Base-by-base conservation (phyloP, 2,888 invertebrate genomes). In the Deroplatys truncata region DNA sequence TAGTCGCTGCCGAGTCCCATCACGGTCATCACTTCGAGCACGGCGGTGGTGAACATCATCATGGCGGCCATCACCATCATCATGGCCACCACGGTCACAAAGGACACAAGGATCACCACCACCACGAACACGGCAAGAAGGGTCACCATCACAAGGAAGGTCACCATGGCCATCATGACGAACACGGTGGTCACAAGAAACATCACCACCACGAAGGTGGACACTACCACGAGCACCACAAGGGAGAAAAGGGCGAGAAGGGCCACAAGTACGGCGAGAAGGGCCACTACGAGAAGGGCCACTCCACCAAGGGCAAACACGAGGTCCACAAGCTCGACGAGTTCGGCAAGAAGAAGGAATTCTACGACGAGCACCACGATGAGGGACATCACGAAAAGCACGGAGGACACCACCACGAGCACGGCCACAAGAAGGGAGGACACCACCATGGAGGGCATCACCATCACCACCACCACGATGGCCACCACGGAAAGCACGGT, bases 321-420 rank as follows among this genome's bases (percentile, higher is more conserved):
- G 96, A 97, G 93, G 95, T 97, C 13, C 97, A 98, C 93, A 98
- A 98, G 92, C 93, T 97, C 90, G 97, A 98, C 93, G 98, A 98
- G 93, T 97, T 96, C 93, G 97, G 97, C 93, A 98, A 98, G 93
- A 96, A 97, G 92, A 97, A 98, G 92, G 96, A 97, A 92, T 97
- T 97, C 95, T 97, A 96, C 93, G 97, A 98, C 92, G 97, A 97
- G 93, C 96, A 97, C 92, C 97, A 97, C 91, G 97, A 97, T 92
- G 96, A 96, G 84, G 97, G 96, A 0, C 97, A 97, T 92, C 97
- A 97, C 93, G 97, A 97, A 92, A 97, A 97, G 92, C 97, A 97
- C 92, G 97, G 97, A 91, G 92, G 92, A n/a, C 96, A 95, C 82
- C 96, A 96, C 93, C 96, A 97, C 92, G 96, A 96, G 92, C 96